phyloP scores from a whole-genome alignment of 2,888 invertebrate genomes.

The Cistogaster globosa region DNA sequence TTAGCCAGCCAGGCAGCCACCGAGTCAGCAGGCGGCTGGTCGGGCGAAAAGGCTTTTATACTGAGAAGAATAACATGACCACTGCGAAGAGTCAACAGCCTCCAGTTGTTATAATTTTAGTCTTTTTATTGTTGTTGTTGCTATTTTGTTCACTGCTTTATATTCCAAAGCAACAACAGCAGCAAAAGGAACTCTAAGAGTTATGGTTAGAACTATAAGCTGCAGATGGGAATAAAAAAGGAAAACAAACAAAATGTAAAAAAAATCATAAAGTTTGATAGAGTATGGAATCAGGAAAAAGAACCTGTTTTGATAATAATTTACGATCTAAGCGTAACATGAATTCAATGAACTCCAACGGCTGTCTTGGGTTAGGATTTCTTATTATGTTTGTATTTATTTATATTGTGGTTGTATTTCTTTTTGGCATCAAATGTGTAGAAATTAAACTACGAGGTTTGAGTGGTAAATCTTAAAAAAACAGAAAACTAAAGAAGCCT shows the following conservation, averaged over 20 bases:
- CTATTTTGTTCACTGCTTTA: slow-evolving; percentile 26
- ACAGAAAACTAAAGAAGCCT: too few relatives aligned
- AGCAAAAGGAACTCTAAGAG: slow-evolving; percentile 7
- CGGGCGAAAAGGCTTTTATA: slow-evolving; percentile 5
- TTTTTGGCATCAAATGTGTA: slow-evolving; percentile 26
- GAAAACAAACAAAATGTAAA: background rate
- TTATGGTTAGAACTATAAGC: slow-evolving; percentile 44
- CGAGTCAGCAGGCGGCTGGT: background rate
- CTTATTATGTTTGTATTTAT: background rate
- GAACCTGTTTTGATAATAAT: slow-evolving; percentile 70
- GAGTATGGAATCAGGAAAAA: slow-evolving; percentile 66
- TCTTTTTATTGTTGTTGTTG: slow-evolving; percentile 7
- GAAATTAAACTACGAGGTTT: background rate
- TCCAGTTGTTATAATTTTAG: slow-evolving; percentile 34
- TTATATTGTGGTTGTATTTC: slow-evolving; percentile 23
- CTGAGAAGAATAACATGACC: slow-evolving; percentile 20
- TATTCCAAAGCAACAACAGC: slow-evolving; percentile 4
- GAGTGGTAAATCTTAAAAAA: background rate
- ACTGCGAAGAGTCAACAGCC: slow-evolving; percentile 57
- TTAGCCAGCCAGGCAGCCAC: background rate
- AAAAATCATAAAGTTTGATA: slow-evolving; percentile 29
- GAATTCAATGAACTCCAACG: slow-evolving; percentile 70
- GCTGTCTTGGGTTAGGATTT: slow-evolving; percentile 20
- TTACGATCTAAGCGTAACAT: slow-evolving; percentile 65
- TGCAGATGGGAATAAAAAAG: slow-evolving; percentile 29